Conservation (phyloP, 2,113 vertebrate genomes). For the Peromyscus polionotus region DNA sequence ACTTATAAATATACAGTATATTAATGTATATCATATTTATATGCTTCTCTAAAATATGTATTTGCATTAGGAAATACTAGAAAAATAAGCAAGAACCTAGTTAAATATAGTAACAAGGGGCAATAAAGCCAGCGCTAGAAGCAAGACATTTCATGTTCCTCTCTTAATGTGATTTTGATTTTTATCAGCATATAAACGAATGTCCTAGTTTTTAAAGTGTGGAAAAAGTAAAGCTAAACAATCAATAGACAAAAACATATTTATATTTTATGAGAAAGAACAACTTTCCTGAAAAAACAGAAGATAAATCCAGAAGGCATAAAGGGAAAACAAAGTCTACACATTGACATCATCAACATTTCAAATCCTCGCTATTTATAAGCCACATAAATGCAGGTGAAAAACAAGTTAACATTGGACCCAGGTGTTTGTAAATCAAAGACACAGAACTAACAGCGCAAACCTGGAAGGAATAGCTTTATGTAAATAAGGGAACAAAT, state of each 20-base stretch:
- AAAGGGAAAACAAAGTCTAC: neutral
- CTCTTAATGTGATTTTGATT: neutral
- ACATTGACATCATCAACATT: neutral
- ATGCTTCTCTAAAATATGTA: neutral
- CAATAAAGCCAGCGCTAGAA: neutral
- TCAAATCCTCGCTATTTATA: neutral
- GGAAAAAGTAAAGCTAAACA: neutral
- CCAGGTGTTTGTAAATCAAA: neutral
- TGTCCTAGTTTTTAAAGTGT: slow-evolving; percentile 7
- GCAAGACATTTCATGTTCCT: neutral
- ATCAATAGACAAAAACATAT: neutral
- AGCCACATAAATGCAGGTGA: neutral
- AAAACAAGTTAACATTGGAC: neutral
- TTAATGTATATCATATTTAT: neutral
- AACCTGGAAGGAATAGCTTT: neutral
- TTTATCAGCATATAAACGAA: neutral
- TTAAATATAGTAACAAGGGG: neutral
- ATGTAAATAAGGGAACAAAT: neutral
- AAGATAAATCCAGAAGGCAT: neutral
- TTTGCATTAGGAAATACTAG: neutral
- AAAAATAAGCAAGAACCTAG: neutral
- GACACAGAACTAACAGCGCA: neutral
- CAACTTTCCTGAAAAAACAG: neutral
- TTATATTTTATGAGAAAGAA: neutral
- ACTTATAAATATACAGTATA: neutral